Base-by-base conservation (phyloP, 2,797 vertebrate species). In the Spondyliosoma cantharus region DNA sequence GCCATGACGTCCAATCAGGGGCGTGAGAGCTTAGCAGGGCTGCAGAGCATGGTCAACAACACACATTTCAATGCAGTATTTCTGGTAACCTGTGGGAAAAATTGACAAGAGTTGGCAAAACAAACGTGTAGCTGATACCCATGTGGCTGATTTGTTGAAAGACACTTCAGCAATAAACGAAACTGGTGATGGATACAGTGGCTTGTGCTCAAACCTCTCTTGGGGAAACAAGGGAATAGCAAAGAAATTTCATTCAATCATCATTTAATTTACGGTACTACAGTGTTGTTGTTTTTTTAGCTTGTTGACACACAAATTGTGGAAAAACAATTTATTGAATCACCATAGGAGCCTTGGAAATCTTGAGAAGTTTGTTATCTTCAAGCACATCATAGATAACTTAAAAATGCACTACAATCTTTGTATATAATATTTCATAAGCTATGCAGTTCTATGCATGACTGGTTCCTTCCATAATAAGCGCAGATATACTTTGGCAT, bases 1-100 rank as follows among this genome's bases (percentile, higher is more conserved):
- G 5, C 74, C 69, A 13, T 87, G 73, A 91, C 19, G 0, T 66
- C 49, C n/a, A 11, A 56, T 79, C 46, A 27, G 0, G 52, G 7
- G 29, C 6, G 5, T 2, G 53, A 20, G 37, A 11, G 42, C 17
- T 24, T 52, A 16, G 22, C 45, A 25, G 27, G 27, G 52, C 25
- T 42, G 22, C 56, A 27, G 65, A 45, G 17, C 20, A 1, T 2
- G 16, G 54, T 52, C 52, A 11, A n/a, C 16, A 29, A 6, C 52
- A 19, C 29, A 49, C 49, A 32, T 48, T 25, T 56, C 52, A 76
- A 45, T 45, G 57, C 50, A 54, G 32, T 69, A 12, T 29, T 50
- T 42, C 22, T 73, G n/a, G 15, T 48, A 16, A 49, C 45, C 56
- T 60, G 20, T 53, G 29, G 66, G 53, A 20, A 46, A 45, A 37